Evolutionary conservation across 2,797 vertebrate genomes (phyloP).

Genomic region (Pseudochromis fuscus): DNA sequence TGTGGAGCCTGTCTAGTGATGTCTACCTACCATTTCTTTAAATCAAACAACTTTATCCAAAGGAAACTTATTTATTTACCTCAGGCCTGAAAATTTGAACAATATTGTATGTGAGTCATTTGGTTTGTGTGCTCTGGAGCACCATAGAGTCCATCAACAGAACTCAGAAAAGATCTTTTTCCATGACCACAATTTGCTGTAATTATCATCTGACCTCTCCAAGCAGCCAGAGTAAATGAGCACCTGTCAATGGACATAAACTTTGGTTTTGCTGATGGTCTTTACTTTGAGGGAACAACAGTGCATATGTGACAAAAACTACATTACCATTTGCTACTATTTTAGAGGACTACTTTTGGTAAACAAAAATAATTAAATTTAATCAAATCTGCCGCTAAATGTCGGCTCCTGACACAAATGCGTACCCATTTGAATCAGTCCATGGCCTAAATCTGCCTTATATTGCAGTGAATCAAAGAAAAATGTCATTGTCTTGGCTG

Average conservation of each 20-base stretch:
- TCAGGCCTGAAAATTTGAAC: slow-evolving; percentile 41
- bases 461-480: no score
- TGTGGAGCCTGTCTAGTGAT: background rate
- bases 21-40: slow-evolving; percentile 7
- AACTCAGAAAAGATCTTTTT: slow-evolving; percentile 68
- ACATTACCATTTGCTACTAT: slow-evolving; percentile 19
- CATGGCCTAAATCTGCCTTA: background rate
- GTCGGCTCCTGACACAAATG: background rate
- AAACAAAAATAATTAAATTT: slow-evolving; percentile 2
- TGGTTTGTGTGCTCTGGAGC: slow-evolving; percentile 41
- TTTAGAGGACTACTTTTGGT: slow-evolving; percentile 16
- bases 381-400: slow-evolving; percentile 27
- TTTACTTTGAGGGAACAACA: slow-evolving; percentile 26
- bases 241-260: slow-evolving; percentile 67
- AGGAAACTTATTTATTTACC: slow-evolving; percentile 24
- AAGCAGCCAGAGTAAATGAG: slow-evolving; percentile 70
- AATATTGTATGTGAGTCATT: slow-evolving; percentile 57
- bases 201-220: slow-evolving; percentile 75
- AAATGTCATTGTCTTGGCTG: slow-evolving; percentile 16
- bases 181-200: slow-evolving; percentile 64
- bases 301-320: slow-evolving; percentile 24
- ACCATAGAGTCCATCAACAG: slow-evolving; percentile 55
- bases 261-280: slow-evolving; percentile 53
- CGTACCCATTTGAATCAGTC: background rate
- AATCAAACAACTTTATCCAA: slow-evolving; percentile 22